These are phyloP conservation scores for Colletes latitarsis DNA, from an alignment of 1,140 invertebrate genomes.

Conservation along the genomic window DNA sequence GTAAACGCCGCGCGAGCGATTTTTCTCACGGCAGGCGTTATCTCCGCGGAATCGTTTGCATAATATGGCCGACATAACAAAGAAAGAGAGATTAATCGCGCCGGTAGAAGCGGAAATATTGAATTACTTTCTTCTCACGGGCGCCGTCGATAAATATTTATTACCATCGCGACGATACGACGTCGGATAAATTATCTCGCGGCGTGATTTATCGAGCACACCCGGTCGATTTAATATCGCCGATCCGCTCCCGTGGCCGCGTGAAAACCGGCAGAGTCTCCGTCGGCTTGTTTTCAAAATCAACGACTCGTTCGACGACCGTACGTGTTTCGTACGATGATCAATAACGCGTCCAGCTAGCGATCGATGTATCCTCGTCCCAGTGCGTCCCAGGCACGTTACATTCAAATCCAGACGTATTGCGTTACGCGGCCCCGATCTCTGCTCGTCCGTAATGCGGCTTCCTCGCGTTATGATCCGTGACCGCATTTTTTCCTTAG, in stretches of 20 bases:
- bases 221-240: too few species aligned
- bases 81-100: background rate
- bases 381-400: constrained; percentile 37
- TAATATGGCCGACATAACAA: constrained; percentile 40
- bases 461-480: constrained; percentile 65
- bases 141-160: background rate
- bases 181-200: background rate
- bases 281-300: background rate
- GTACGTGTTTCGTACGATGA: background rate
- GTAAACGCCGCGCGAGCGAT: constrained; percentile 14
- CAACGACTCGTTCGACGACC: background rate
- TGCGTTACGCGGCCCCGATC: constrained; percentile 68
- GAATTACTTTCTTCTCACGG: constrained; percentile 33
- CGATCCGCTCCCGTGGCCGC: too few species aligned
- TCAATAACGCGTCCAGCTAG: constrained; percentile 10
- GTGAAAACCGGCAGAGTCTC: too few species aligned
- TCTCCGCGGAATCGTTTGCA: constrained; percentile 39
- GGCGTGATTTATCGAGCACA: background rate
- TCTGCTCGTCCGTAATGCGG: constrained; percentile 68
- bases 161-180: background rate
- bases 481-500: constrained; percentile 66
- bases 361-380: constrained; percentile 44
- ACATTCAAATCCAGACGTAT: constrained; percentile 65
- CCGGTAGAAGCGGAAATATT: constrained; percentile 7
- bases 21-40: constrained; percentile 55